Conservation (phyloP, 2,888 invertebrate species). For the Creontiades dilutus region DNA sequence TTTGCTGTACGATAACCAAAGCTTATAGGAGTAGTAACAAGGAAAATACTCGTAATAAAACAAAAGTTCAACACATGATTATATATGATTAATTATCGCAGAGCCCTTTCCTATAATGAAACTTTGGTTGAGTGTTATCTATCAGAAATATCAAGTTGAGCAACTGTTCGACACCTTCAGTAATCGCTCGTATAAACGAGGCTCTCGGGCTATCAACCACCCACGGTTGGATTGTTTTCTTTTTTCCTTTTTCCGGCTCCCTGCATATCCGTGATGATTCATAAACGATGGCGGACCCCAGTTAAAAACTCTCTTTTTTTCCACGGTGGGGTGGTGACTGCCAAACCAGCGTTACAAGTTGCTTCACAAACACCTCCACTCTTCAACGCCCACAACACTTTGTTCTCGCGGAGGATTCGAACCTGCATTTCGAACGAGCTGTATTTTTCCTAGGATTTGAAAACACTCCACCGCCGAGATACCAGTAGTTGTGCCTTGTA, state of each 20-base stretch:
- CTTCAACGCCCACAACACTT: neutral
- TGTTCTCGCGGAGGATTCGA: neutral
- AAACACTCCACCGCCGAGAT: neutral
- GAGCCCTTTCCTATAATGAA: too few relatives aligned
- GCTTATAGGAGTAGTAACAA: too few relatives aligned
- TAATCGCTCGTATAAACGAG: neutral
- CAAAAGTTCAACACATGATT: too few relatives aligned
- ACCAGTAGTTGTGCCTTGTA: too few relatives aligned
- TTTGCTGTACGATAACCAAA: too few relatives aligned
- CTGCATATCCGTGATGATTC: neutral
- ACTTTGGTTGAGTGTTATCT: neutral
- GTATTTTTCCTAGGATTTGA: neutral
- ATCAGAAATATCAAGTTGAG: too few relatives aligned
- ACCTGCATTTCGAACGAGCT: neutral
- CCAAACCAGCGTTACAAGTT: neutral
- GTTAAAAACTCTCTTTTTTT: neutral
- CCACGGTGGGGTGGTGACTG: neutral
- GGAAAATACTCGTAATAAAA: too few relatives aligned
- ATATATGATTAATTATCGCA: too few relatives aligned
- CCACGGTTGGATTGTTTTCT: neutral
- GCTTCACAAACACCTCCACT: conserved; percentile 21
- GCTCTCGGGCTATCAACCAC: neutral
- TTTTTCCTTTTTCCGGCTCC: neutral
- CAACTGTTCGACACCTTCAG: neutral
- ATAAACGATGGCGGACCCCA: neutral